Conservation (phyloP, 2,888 invertebrate genomes). For the Apoderus coryli region DNA sequence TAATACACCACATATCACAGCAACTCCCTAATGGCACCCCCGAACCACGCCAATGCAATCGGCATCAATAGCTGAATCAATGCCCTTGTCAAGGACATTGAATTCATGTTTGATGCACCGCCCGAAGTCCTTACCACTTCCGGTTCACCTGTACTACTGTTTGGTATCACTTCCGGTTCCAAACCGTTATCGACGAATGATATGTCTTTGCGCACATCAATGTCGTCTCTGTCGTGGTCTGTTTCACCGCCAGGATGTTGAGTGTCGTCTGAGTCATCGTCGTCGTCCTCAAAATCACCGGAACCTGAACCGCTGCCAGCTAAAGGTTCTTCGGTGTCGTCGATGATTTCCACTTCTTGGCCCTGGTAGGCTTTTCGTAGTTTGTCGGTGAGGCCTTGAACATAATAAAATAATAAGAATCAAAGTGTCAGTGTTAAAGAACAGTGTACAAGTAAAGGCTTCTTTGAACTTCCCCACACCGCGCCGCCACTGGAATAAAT, state of each 20-base stretch:
- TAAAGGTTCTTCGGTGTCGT: constrained; percentile 27
- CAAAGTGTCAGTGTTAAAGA: no score
- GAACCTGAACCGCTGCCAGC: constrained; percentile 31
- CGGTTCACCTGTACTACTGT: neutral
- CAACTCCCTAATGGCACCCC: constrained; percentile 65
- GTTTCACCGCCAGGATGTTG: no score
- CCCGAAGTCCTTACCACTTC: neutral
- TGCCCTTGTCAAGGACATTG: constrained; percentile 41
- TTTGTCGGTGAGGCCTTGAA: constrained; percentile 62
- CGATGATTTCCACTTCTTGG: constrained; percentile 58
- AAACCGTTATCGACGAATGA: no score
- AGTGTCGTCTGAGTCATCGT: no score
- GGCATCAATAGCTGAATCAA: constrained; percentile 65
- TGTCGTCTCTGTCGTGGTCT: constrained; percentile 20
- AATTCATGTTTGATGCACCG: constrained; percentile 7
- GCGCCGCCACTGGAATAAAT: no score
- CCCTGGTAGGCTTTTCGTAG: constrained; percentile 84
- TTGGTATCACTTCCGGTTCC: neutral
- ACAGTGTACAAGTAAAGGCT: no score
- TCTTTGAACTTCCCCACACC: no score
- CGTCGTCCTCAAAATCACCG: constrained; percentile 37
- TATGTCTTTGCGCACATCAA: no score
- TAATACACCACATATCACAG: constrained; percentile 52
- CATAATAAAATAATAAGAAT: no score
- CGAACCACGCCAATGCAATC: constrained; percentile 75